Evolutionary conservation across 2,113 vertebrate species (phyloP).

Genomic region (Megaceryle maxima): DNA sequence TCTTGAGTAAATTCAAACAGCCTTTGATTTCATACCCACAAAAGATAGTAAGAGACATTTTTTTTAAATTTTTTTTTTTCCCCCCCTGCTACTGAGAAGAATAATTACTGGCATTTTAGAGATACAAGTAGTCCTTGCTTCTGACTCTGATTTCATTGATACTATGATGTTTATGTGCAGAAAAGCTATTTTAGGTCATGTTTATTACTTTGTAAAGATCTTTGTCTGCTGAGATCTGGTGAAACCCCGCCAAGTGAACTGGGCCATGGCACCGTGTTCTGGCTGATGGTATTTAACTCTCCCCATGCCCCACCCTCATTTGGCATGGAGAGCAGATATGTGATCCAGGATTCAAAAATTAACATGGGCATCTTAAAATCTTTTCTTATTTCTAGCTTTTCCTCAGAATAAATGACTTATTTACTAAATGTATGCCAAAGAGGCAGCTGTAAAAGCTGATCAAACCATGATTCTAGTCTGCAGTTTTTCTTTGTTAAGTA

Average conservation of each 20-base stretch:
- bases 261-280: background rate
- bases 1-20: background rate
- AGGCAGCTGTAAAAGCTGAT: background rate
- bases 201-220: background rate
- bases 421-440: background rate
- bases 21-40: background rate
- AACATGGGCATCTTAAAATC: background rate
- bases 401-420: background rate
- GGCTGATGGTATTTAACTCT: background rate
- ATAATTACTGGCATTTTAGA: background rate
- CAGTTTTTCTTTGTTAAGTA: background rate
- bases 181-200: background rate
- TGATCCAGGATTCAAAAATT: background rate
- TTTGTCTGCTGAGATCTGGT: background rate
- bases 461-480: background rate
- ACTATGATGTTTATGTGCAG: background rate
- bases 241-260: background rate
- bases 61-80: rapidly evolving
- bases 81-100: background rate
- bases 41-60: background rate
- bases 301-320: background rate
- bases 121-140: background rate
- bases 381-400: constrained; percentile 7
- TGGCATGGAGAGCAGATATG: background rate
- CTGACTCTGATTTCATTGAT: background rate